Percentiles rank a stretch among this genome's conserved stretches.
Evolutionary conservation across 1,140 invertebrate genomes (phyloP).

Genomic region (Aethina tumida): DNA sequence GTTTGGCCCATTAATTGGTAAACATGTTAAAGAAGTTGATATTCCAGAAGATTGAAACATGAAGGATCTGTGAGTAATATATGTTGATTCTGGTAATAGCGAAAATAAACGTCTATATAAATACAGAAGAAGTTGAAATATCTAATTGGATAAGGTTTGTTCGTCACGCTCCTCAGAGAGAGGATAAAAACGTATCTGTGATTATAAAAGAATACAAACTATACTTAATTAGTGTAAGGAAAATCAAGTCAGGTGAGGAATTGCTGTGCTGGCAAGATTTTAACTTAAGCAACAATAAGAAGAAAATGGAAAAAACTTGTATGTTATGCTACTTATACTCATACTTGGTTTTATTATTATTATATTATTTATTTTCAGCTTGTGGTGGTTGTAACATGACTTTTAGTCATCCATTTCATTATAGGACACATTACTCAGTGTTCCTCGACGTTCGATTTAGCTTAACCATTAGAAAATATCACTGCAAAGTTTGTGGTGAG

Average conservation of each 20-base stretch:
- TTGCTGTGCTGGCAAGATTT: conserved; percentile 62
- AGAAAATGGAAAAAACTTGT: conserved; percentile 65
- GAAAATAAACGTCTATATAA: no score
- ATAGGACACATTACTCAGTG: conserved; percentile 61
- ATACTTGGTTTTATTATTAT: not conserved
- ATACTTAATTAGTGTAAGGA: conserved; percentile 58
- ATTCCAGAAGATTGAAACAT: conserved; percentile 63
- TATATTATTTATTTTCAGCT: conserved; percentile 39
- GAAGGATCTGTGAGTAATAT: conserved; percentile 61
- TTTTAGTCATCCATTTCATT: conserved; percentile 60
- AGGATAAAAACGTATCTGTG: conserved; percentile 58
- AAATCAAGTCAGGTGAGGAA: conserved; percentile 51
- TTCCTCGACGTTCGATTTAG: conserved; percentile 67
- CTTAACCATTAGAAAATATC: conserved; percentile 65
- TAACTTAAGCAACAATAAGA: conserved; percentile 47
- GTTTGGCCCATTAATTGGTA: conserved; percentile 66
- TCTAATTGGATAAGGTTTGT: conserved; percentile 77
- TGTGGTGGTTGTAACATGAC: conserved; percentile 67
- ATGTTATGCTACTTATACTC: conserved; percentile 19
- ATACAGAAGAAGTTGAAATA: conserved; percentile 54
- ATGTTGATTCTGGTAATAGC: conserved; percentile 31
- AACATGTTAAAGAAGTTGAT: conserved; percentile 54
- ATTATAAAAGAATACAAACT: conserved; percentile 51
- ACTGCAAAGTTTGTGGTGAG: conserved; percentile 67
- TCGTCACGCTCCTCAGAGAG: conserved; percentile 56